Percentiles rank a stretch among this genome's conserved stretches.
These are phyloP conservation scores for Melieria picta DNA, from an alignment of 2,888 invertebrate genomes.

Conservation along the genomic window DNA sequence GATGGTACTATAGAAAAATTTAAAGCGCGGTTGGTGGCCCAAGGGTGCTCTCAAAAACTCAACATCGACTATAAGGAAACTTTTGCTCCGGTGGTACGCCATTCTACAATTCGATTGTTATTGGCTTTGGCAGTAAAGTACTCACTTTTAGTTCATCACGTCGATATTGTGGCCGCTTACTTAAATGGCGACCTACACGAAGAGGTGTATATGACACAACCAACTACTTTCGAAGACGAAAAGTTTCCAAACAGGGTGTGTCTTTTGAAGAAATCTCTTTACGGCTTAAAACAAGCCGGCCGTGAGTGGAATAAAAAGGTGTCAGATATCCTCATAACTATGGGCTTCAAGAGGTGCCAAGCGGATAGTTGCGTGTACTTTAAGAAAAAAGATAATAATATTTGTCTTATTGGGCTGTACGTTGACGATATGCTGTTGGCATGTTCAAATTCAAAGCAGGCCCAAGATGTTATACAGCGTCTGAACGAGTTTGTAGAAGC, in stretches of 20 bases:
- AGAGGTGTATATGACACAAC: slow-evolving; percentile 38
- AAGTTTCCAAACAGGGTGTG: slow-evolving; percentile 30
- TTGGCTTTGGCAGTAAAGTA: slow-evolving; percentile 37
- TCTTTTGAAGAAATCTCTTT: slow-evolving; percentile 20
- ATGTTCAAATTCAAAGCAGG: slow-evolving; percentile 1
- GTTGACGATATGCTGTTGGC: slow-evolving; percentile 38
- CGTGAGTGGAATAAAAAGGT: slow-evolving; percentile 38
- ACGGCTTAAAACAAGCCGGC: slow-evolving; percentile 39
- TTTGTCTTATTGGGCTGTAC: slow-evolving; percentile 30
- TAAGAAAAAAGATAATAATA: slow-evolving; percentile 9
- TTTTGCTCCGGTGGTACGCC: slow-evolving; percentile 39
- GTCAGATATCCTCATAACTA: slow-evolving; percentile 29
- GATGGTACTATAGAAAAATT: slow-evolving; percentile 30
- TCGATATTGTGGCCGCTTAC: slow-evolving; percentile 38
- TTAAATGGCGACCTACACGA: slow-evolving; percentile 36
- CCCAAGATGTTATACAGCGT: not conserved
- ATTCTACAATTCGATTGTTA: slow-evolving; percentile 38
- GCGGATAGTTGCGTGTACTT: slow-evolving; percentile 34
- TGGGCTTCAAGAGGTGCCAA: slow-evolving; percentile 33
- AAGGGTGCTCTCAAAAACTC: slow-evolving; percentile 39
- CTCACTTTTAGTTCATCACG: slow-evolving; percentile 33
- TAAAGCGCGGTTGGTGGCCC: slow-evolving; percentile 33
- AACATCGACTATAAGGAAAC: slow-evolving; percentile 40
- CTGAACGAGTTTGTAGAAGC: slow-evolving; percentile 32
- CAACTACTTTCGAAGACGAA: slow-evolving; percentile 24